A percentile compares a stretch with the other conserved stretches of the same genome.
Evolutionary conservation across 2,888 invertebrate genomes (phyloP).

Genomic region (Euplagia quadripunctaria): DNA sequence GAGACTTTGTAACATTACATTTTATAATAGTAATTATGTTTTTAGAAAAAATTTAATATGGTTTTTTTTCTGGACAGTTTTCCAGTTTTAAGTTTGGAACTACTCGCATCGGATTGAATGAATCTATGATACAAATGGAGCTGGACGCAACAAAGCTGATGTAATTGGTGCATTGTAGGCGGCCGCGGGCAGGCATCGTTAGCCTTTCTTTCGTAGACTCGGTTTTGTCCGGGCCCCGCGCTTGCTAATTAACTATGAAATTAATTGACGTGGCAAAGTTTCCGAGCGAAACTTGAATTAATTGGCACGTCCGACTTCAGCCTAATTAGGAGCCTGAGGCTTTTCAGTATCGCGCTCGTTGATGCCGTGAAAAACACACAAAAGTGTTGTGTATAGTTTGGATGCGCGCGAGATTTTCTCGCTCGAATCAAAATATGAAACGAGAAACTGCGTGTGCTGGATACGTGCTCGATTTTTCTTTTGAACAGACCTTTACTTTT

Average conservation of each 20-base stretch:
- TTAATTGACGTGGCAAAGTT: constrained; percentile 88
- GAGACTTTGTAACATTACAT: too few relatives aligned
- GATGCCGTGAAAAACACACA: constrained; percentile 85
- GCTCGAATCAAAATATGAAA: constrained; percentile 57
- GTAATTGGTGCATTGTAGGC: constrained; percentile 84
- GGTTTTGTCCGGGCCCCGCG: constrained; percentile 78
- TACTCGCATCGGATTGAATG: constrained; percentile 56
- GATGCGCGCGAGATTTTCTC: constrained; percentile 43
- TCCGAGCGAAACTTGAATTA: constrained; percentile 87
- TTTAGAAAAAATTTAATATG: too few relatives aligned
- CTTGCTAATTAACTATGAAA: constrained; percentile 87
- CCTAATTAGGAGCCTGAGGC: constrained; percentile 87
- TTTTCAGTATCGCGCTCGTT: constrained; percentile 85
- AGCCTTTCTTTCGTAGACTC: constrained; percentile 83
- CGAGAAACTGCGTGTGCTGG: constrained; percentile 60
- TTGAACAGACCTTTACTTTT: neutral
- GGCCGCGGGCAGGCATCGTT: constrained; percentile 81
- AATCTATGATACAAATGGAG: constrained; percentile 65
- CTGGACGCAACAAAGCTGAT: constrained; percentile 73
- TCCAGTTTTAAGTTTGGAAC: constrained; percentile 7
- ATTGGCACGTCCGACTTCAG: constrained; percentile 87
- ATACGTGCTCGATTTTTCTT: constrained; percentile 35
- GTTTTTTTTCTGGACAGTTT: too few relatives aligned
- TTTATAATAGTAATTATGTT: too few relatives aligned
- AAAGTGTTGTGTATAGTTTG: constrained; percentile 76